A percentile compares a stretch with the other conserved stretches of the same genome.
Conservation (phyloP, 2,888 invertebrate genomes). For the Papilio protenor region DNA sequence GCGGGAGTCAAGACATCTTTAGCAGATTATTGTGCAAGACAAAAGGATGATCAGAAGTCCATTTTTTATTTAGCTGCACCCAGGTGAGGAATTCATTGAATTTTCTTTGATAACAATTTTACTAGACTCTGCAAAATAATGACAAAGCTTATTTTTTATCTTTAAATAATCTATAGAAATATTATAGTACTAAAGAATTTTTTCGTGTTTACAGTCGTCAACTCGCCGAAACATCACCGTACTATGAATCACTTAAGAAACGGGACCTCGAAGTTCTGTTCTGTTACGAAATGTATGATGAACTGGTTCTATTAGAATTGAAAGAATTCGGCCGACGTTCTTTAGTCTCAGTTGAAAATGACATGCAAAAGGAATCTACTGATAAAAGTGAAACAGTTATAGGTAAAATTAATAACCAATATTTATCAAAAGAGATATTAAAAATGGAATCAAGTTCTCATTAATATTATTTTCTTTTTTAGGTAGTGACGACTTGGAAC, state of each 20-base stretch:
- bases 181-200: neutral
- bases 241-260: slow-evolving; percentile 95
- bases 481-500: slow-evolving; percentile 87
- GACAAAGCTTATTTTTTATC: neutral
- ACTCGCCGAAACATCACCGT: slow-evolving; percentile 97
- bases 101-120: neutral
- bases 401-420: slow-evolving; percentile 67
- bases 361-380: slow-evolving; percentile 90
- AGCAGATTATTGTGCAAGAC: slow-evolving; percentile 90
- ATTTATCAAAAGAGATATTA: slow-evolving; percentile 7
- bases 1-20: slow-evolving; percentile 90
- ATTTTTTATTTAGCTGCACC: slow-evolving; percentile 98
- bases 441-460: neutral
- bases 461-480: neutral
- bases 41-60: slow-evolving; percentile 91
- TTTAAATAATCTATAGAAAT: too few species aligned
- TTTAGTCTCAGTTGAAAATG: slow-evolving; percentile 96
- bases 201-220: slow-evolving; percentile 87
- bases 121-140: too few species aligned
- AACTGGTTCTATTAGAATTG: slow-evolving; percentile 95
- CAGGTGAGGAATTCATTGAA: slow-evolving; percentile 82
- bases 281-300: slow-evolving; percentile 98
- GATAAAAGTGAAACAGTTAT: slow-evolving; percentile 84
- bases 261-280: slow-evolving; percentile 96
- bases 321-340: slow-evolving; percentile 90